Percentiles rank a stretch among this genome's conserved stretches.
Evolutionary conservation across 2,888 invertebrate species (phyloP).

Genomic region (Caenorhabditis sp.): DNA sequence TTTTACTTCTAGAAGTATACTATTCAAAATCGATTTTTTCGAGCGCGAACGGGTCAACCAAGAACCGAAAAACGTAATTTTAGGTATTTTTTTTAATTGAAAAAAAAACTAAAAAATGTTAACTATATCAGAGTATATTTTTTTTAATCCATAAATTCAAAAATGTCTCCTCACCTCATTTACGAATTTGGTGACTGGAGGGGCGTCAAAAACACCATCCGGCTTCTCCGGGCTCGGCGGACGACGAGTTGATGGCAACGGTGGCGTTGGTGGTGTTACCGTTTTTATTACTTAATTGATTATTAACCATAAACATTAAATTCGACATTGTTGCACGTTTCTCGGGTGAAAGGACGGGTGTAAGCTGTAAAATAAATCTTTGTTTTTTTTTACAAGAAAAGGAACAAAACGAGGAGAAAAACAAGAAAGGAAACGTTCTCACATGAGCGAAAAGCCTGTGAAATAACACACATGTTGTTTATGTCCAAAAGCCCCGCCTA

Average conservation of each 20-base stretch:
- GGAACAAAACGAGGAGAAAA: background rate
- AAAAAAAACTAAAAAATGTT: too few species aligned
- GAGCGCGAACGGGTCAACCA: too few species aligned
- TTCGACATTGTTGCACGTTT: constrained; percentile 26
- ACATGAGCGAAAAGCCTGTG: background rate
- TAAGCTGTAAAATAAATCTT: constrained; percentile 1
- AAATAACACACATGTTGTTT: background rate
- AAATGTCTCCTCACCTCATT: background rate
- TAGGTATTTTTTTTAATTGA: too few species aligned
- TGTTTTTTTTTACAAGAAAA: background rate
- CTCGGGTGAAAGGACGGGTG: background rate
- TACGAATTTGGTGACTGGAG: constrained; percentile 16
- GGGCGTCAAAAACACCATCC: constrained; percentile 62
- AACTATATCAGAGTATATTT: too few species aligned
- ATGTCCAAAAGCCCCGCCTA: background rate
- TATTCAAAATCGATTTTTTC: too few species aligned
- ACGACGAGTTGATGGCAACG: constrained; percentile 13
- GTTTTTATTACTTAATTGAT: constrained; percentile 2
- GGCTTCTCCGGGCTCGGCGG: constrained; percentile 41
- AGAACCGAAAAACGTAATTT: too few species aligned
- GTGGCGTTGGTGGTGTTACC: constrained; percentile 12
- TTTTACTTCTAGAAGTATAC: too few species aligned
- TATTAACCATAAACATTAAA: constrained; percentile 30
- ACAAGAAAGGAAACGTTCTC: background rate
- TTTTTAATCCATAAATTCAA: background rate